Percentiles rank a stretch among this genome's conserved stretches.
phyloP scores from a whole-genome alignment of 2,888 invertebrate species.

The Nomada ferruginata region DNA sequence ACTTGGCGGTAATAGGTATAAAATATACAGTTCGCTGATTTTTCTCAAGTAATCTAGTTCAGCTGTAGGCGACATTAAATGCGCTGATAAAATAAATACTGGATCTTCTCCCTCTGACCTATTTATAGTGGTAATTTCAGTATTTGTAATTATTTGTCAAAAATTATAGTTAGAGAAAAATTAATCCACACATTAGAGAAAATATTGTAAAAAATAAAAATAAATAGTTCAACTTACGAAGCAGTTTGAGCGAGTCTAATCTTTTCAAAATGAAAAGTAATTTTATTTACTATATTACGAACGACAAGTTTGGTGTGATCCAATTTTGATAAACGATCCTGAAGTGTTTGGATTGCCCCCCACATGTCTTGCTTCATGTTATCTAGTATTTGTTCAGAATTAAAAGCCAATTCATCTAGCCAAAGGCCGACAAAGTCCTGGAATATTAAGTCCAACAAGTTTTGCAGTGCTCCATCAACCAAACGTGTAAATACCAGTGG shows the following conservation, averaged over 20 bases:
- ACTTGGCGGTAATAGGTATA: constrained; percentile 92
- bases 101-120: constrained; percentile 85
- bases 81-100: constrained; percentile 90
- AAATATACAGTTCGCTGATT: constrained; percentile 92
- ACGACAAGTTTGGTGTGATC: constrained; percentile 94
- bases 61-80: constrained; percentile 89
- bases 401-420: constrained; percentile 89
- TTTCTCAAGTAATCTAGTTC: constrained; percentile 93
- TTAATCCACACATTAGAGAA: not conserved
- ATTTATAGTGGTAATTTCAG: constrained; percentile 31
- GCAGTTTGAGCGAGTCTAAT: constrained; percentile 91
- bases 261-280: constrained; percentile 94
- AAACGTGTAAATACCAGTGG: constrained; percentile 93
- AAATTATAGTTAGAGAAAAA: not conserved
- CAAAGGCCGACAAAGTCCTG: constrained; percentile 92
- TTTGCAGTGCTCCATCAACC: constrained; percentile 93
- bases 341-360: constrained; percentile 91
- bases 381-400: constrained; percentile 88
- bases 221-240: constrained; percentile 87
- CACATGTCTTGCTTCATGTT: constrained; percentile 92
- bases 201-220: not conserved
- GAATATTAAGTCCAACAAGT: constrained; percentile 91
- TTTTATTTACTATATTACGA: constrained; percentile 91
- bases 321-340: constrained; percentile 89
- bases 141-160: not conserved